Evolutionary conservation across 2,113 vertebrate species (phyloP).

Genomic region (Silurus meridionalis): DNA sequence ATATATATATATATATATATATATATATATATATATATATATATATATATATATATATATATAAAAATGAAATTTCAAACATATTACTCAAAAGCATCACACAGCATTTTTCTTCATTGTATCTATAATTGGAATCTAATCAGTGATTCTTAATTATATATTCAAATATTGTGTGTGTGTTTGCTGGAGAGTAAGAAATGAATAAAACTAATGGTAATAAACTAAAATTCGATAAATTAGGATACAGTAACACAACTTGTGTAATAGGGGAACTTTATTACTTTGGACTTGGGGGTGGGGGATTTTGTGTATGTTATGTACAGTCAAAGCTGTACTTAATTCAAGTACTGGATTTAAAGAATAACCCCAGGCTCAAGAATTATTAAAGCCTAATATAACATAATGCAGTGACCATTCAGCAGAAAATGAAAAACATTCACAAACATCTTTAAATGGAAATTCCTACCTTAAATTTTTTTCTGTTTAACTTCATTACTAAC

Average conservation of each 20-base stretch:
- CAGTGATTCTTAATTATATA: constrained; percentile 28
- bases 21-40: too few species aligned
- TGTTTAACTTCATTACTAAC: not conserved
- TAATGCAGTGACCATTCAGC: not conserved
- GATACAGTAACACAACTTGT: constrained; percentile 57
- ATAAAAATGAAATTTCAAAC: too few species aligned
- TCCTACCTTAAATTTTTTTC: not conserved
- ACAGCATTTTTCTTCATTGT: not conserved
- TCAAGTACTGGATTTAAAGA: constrained; percentile 56
- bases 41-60: too few species aligned
- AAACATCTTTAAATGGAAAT: constrained; percentile 20
- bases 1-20: too few species aligned
- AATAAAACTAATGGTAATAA: constrained; percentile 15
- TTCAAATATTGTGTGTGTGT: constrained; percentile 37
- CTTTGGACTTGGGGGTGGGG: constrained; percentile 45
- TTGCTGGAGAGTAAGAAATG: constrained; percentile 28
- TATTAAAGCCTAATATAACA: not conserved
- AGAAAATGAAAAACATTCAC: constrained; percentile 18
- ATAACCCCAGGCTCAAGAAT: constrained; percentile 19
- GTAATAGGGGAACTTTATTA: constrained; percentile 52
- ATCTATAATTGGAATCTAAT: not conserved
- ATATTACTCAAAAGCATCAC: constrained; percentile 18
- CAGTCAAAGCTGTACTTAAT: constrained; percentile 18
- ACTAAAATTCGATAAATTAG: constrained; percentile 24
- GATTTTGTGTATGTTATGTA: constrained; percentile 28